Percentiles rank a stretch among this genome's conserved stretches.
Evolutionary conservation across 1,140 invertebrate genomes (phyloP).

Genomic region (Thrips palmi): DNA sequence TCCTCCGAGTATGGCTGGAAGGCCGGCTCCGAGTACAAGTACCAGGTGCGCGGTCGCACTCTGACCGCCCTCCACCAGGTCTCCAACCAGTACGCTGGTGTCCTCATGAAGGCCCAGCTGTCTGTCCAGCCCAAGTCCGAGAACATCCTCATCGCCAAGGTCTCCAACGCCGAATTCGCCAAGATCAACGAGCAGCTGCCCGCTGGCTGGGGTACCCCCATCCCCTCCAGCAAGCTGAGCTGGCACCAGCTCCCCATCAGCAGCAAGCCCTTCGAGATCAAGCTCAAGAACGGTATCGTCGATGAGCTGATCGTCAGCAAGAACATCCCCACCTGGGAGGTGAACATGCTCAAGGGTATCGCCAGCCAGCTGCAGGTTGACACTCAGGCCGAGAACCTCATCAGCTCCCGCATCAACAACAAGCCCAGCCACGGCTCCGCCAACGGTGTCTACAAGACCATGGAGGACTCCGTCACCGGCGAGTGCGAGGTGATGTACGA

Average conservation of each 20-base stretch:
- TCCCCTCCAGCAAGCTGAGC: slow-evolving; percentile 25
- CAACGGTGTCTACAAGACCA: slow-evolving; percentile 16
- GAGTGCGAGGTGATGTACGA: slow-evolving; percentile 21
- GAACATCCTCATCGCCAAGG: slow-evolving; percentile 24
- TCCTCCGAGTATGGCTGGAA: slow-evolving; percentile 30
- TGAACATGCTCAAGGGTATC: slow-evolving; percentile 44
- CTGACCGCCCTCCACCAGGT: slow-evolving; percentile 31
- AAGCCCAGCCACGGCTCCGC: slow-evolving; percentile 12
- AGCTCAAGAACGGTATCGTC: slow-evolving; percentile 29
- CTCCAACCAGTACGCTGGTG: slow-evolving; percentile 29
- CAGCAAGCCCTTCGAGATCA: slow-evolving; percentile 35
- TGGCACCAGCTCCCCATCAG: slow-evolving; percentile 28
- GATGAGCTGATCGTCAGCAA: slow-evolving; percentile 29
- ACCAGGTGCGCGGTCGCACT: slow-evolving; percentile 34
- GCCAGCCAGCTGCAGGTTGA: slow-evolving; percentile 26
- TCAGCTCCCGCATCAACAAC: slow-evolving; percentile 12
- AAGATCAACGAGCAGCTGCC: slow-evolving; percentile 29
- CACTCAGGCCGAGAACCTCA: slow-evolving; percentile 14
- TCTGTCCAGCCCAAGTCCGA: slow-evolving; percentile 27
- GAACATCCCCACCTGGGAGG: slow-evolving; percentile 30
- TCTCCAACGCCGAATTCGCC: slow-evolving; percentile 30
- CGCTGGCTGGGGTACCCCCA: slow-evolving; percentile 23
- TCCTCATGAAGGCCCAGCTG: slow-evolving; percentile 31
- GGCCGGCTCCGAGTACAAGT: slow-evolving; percentile 33
- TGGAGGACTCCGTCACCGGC: slow-evolving; percentile 22